Evolutionary conservation across 2,113 vertebrate species (phyloP).

Genomic region (Mirza zaza): DNA sequence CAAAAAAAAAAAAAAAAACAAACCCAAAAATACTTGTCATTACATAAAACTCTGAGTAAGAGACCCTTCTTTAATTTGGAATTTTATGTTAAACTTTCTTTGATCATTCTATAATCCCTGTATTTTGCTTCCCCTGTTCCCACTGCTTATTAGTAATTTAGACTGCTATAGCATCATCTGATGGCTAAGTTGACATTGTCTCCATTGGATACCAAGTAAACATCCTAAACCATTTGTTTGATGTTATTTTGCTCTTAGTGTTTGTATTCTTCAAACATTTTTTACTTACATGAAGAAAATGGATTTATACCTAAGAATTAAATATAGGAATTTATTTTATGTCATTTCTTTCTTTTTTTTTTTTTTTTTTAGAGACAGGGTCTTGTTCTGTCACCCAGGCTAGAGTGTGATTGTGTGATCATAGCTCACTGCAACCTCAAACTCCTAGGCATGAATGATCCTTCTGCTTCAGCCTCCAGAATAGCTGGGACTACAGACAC

Average conservation of each 20-base stretch:
- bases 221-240: constrained; percentile 22
- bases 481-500: no score
- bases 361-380: no score
- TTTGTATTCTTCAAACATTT: constrained; percentile 45
- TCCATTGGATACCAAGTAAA: constrained; percentile 26
- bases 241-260: background rate
- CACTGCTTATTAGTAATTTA: background rate
- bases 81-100: constrained; percentile 32
- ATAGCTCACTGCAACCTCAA: no score
- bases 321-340: background rate
- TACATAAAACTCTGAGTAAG: background rate
- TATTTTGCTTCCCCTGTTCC: background rate
- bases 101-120: background rate
- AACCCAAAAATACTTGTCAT: background rate
- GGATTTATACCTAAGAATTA: background rate
- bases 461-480: no score
- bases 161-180: background rate
- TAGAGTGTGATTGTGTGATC: no score
- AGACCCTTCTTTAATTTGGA: background rate
- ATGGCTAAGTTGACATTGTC: background rate
- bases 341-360: no score
- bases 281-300: background rate
- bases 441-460: no score
- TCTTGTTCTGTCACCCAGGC: no score
- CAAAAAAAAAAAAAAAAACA: no score